A percentile compares a stretch with the other conserved stretches of the same genome.
Evolutionary conservation across 37 sponge, comb jelly and placozoan species (phyloP).

Genomic region (Eunapius fragilis): DNA sequence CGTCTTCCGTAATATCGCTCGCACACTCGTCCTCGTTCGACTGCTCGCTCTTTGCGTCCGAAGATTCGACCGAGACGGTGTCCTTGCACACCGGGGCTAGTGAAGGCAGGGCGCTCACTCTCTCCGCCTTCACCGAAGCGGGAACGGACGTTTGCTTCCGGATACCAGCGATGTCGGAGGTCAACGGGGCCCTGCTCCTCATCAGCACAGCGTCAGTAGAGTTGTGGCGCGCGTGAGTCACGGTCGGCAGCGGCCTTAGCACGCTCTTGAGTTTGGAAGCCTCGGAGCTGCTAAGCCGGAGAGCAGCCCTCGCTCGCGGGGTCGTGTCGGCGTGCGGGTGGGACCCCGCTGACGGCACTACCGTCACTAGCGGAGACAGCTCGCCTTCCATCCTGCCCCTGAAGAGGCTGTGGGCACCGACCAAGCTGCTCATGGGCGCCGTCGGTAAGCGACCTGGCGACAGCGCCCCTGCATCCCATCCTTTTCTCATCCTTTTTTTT

Average conservation of each 20-base stretch:
- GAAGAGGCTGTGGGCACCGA: neutral
- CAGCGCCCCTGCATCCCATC: neutral
- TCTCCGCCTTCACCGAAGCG: neutral
- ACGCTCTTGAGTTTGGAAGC: neutral
- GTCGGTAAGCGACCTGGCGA: neutral
- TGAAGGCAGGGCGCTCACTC: neutral
- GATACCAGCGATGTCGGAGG: neutral
- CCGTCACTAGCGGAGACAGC: constrained; percentile 1
- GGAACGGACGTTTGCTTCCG: neutral
- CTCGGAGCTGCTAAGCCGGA: constrained; percentile 6
- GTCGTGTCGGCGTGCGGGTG: neutral
- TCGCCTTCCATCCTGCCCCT: constrained; percentile 1
- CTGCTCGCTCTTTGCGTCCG: neutral
- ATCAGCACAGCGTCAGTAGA: neutral
- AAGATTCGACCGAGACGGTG: neutral
- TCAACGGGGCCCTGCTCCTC: neutral
- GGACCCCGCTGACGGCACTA: neutral
- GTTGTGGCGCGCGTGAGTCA: neutral
- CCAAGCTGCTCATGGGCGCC: neutral
- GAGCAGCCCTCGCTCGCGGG: constrained; percentile 1
- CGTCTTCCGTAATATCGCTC: neutral
- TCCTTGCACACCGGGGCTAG: neutral
- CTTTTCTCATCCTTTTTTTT: neutral
- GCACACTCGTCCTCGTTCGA: neutral
- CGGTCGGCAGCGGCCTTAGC: neutral